Evolutionary conservation across 2,797 vertebrate species (phyloP), one percentile per base, ranked within the genome.

Genomic region (Ficedula albicollis): DNA sequence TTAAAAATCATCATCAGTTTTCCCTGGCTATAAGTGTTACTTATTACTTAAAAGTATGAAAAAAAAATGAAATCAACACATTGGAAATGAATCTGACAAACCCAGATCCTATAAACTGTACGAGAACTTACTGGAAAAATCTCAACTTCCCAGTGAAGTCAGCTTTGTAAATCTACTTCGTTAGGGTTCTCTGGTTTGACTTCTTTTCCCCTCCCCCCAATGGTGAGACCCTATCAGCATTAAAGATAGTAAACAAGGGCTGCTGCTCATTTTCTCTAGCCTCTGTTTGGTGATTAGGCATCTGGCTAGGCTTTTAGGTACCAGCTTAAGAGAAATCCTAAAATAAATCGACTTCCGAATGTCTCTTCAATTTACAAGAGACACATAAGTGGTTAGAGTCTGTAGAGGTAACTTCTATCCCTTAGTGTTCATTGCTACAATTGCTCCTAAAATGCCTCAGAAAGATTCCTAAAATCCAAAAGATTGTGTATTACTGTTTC

Each of bases 151-250:
- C 15, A 41, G 18, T 60, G 27, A 85, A 69, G 20, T 32, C 36
- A 72, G 7, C 6, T 87, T 93, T 70, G 46, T 49, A 79, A 72
- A 89, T 74, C 12, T 66, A 14, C 10, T 43, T 91, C 21, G 25
- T 48, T 60, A 72, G 3, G 5, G 22, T 69, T 82, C 82, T 87
- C 30, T 64, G 10, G 2, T 29, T 74, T 87, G 41, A 4, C 1
- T 56, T 54, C 30, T n/a, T 59, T 22, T 25, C 3, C 7, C 6
- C 4, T 4, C 8, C 6, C 3, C 3, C 1, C 11, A 30, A 5
- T 19, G 9, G 4, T 68, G 15, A 55, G 8, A 73, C 13, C 62
- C 21, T 80, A 41, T 9, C 15, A 49, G 1, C 5, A 38, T 70
- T 67, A 73, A 59, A 88, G 13, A 41, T 2, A 48, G 19, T 19